Percentiles rank a stretch among this genome's conserved stretches.
These are phyloP conservation scores for Puffinus mauretanicus DNA, from an alignment of 2,113 vertebrate species.

Conservation along the genomic window DNA sequence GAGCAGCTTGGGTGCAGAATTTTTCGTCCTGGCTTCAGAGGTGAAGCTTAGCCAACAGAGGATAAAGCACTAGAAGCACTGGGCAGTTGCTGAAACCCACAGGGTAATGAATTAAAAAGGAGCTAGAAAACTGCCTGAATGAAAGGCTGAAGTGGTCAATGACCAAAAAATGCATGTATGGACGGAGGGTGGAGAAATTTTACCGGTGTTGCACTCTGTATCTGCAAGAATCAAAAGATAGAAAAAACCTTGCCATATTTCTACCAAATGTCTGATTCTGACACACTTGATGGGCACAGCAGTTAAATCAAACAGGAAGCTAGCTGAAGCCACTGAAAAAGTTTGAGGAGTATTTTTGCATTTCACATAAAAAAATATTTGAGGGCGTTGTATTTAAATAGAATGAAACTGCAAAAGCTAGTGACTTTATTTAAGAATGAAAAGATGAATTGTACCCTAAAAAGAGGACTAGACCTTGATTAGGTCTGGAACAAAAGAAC, in stretches of 20 bases:
- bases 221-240: background rate
- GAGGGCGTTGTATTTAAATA: background rate
- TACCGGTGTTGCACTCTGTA: background rate
- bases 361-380: background rate
- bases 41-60: background rate
- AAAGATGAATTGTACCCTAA: background rate
- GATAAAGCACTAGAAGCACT: background rate
- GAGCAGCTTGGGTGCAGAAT: background rate
- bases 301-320: background rate
- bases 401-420: background rate
- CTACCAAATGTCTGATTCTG: background rate
- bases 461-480: background rate
- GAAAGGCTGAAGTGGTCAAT: background rate
- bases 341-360: background rate
- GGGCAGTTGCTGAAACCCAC: background rate
- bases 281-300: background rate
- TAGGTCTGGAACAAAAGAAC: background rate
- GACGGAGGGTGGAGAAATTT: background rate
- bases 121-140: background rate
- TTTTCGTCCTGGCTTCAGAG: background rate
- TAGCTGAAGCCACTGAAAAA: background rate
- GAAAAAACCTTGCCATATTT: background rate
- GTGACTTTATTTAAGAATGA: background rate
- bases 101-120: background rate
- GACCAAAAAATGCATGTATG: background rate